phyloP scores from a whole-genome alignment of 2,888 invertebrate genomes.

The Agrotis segetum region DNA sequence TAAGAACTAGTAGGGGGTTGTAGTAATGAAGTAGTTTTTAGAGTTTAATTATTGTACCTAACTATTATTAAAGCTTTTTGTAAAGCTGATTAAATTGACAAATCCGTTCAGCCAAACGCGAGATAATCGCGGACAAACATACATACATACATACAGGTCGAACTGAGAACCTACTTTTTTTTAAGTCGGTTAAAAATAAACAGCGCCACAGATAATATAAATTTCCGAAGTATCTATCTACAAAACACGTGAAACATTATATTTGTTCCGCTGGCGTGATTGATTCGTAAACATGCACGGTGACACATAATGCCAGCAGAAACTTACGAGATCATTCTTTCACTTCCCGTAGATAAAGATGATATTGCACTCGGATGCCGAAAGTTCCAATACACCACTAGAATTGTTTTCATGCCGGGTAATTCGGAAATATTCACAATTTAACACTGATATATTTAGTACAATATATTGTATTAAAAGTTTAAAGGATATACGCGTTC shows the following conservation, averaged over 20 bases:
- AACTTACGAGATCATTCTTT: slow-evolving; percentile 78
- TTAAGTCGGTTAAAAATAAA: no score
- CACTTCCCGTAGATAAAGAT: slow-evolving; percentile 58
- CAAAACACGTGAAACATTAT: slow-evolving; percentile 48
- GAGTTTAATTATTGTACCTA: background rate
- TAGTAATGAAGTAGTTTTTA: background rate
- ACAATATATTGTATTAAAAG: slow-evolving; percentile 6
- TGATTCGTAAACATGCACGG: slow-evolving; percentile 55
- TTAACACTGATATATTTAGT: slow-evolving; percentile 24
- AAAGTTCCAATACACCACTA: slow-evolving; percentile 53
- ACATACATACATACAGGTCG: no score
- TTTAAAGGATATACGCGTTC: slow-evolving; percentile 26
- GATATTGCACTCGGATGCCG: slow-evolving; percentile 42
- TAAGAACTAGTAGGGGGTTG: background rate
- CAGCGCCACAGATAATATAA: slow-evolving; percentile 48
- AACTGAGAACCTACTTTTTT: no score
- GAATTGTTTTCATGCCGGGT: slow-evolving; percentile 75
- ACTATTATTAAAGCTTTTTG: background rate
- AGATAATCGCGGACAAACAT: no score
- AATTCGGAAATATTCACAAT: slow-evolving; percentile 34
- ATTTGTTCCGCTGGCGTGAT: slow-evolving; percentile 50
- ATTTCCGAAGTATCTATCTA: slow-evolving; percentile 35
- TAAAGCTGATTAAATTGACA: background rate
- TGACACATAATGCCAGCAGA: slow-evolving; percentile 22
- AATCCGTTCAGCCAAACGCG: no score